phyloP scores from a whole-genome alignment of 53 echinoderm and acorn worm species.

The Holothuria leucospilota region DNA sequence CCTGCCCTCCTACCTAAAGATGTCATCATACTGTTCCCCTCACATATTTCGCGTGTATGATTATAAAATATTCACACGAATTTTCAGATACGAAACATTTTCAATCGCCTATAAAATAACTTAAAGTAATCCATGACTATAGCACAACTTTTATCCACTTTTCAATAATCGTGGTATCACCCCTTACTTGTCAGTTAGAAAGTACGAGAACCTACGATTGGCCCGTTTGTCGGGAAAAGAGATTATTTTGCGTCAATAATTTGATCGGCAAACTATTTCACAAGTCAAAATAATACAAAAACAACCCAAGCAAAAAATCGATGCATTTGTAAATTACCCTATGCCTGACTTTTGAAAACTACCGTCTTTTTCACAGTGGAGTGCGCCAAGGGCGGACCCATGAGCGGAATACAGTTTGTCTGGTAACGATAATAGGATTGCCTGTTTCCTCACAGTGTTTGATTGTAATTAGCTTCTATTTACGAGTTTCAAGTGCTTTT shows the following conservation, averaged over 20 bases:
- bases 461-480: conserved; percentile 24
- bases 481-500: conserved; percentile 3
- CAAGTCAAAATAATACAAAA: conserved; percentile 16
- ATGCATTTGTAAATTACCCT: conserved; percentile 41
- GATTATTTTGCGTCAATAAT: background rate
- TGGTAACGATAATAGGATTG: conserved; percentile 27
- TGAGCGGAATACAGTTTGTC: conserved; percentile 12
- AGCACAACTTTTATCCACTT: no score
- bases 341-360: background rate
- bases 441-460: background rate
- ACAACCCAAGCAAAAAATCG: conserved; percentile 38
- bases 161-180: no score
- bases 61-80: no score
- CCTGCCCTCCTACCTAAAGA: no score
- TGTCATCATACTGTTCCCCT: no score
- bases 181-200: no score
- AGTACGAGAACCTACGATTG: no score
- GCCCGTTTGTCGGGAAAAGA: no score
- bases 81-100: no score
- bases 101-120: no score
- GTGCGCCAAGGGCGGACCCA: conserved; percentile 34
- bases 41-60: no score
- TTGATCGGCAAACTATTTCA: conserved; percentile 41
- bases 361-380: background rate
- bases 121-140: no score